Conservation (phyloP, 2,113 vertebrate genomes). For the Periophthalmus modestus region DNA sequence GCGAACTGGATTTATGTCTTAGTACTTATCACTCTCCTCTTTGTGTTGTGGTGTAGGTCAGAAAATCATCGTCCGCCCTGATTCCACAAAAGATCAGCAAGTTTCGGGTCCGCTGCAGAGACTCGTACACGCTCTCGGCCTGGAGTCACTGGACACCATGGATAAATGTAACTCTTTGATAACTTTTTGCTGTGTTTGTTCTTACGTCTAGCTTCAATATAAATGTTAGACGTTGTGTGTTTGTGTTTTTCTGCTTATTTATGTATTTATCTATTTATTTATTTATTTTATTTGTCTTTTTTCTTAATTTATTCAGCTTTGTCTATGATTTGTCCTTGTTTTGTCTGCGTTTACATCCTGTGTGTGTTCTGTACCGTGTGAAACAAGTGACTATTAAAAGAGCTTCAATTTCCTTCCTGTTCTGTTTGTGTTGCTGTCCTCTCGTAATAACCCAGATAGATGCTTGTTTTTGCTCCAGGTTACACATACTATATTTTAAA, state of each 20-base stretch:
- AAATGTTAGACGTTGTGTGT: neutral
- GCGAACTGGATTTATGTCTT: neutral
- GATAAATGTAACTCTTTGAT: slow-evolving; percentile 74
- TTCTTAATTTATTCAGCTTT: too few relatives aligned
- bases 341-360: slow-evolving; percentile 41
- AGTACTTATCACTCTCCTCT: neutral
- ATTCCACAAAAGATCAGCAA: slow-evolving; percentile 56
- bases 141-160: slow-evolving; percentile 79
- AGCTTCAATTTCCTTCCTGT: slow-evolving; percentile 51
- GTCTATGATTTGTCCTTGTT: neutral
- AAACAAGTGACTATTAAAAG: slow-evolving; percentile 56
- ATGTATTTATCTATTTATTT: neutral
- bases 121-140: slow-evolving; percentile 61
- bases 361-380: slow-evolving; percentile 25
- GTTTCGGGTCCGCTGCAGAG: slow-evolving; percentile 74
- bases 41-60: slow-evolving; percentile 31
- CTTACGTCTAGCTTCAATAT: slow-evolving; percentile 1
- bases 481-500: neutral
- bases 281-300: neutral
- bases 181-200: slow-evolving; percentile 12
- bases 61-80: slow-evolving; percentile 3
- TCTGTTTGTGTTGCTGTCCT: neutral
- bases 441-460: neutral
- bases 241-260: neutral
- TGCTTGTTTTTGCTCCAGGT: neutral